Evolutionary conservation across 2,113 vertebrate genomes (phyloP).

Genomic region (Corythoichthys intestinalis): DNA sequence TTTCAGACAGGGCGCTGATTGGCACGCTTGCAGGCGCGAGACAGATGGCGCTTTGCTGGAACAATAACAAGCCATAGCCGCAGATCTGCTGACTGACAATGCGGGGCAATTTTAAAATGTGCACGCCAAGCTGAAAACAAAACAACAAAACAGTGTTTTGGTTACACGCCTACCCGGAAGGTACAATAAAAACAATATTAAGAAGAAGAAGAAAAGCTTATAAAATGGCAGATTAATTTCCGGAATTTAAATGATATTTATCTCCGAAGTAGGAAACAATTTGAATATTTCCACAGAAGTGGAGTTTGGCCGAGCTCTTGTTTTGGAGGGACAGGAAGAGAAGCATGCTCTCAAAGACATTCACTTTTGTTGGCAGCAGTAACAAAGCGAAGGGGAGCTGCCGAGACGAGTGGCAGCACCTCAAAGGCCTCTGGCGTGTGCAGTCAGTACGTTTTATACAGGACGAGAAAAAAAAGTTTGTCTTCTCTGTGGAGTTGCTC

Average conservation of each 20-base stretch:
- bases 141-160: not conserved
- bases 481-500: constrained; percentile 44
- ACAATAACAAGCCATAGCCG: not conserved
- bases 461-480: constrained; percentile 36
- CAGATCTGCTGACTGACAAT: constrained; percentile 10
- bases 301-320: constrained; percentile 23
- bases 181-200: constrained; percentile 9
- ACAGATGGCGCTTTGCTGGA: constrained; percentile 13
- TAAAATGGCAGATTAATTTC: constrained; percentile 11
- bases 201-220: constrained; percentile 11
- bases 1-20: constrained; percentile 8
- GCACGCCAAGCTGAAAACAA: constrained; percentile 10
- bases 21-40: constrained; percentile 6
- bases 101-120: constrained; percentile 4
- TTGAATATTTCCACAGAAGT: constrained; percentile 21
- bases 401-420: constrained; percentile 61
- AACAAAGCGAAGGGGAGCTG: constrained; percentile 47
- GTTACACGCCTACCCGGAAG: not conserved
- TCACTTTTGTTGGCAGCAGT: constrained; percentile 56
- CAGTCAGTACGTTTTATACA: constrained; percentile 37
- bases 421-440: constrained; percentile 50
- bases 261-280: constrained; percentile 19
- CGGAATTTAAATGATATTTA: constrained; percentile 16
- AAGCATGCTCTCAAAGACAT: constrained; percentile 48
- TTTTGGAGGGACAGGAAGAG: constrained; percentile 25